Evolutionary conservation across 2,888 invertebrate species (phyloP).

Genomic region (Diogma glabrata): DNA sequence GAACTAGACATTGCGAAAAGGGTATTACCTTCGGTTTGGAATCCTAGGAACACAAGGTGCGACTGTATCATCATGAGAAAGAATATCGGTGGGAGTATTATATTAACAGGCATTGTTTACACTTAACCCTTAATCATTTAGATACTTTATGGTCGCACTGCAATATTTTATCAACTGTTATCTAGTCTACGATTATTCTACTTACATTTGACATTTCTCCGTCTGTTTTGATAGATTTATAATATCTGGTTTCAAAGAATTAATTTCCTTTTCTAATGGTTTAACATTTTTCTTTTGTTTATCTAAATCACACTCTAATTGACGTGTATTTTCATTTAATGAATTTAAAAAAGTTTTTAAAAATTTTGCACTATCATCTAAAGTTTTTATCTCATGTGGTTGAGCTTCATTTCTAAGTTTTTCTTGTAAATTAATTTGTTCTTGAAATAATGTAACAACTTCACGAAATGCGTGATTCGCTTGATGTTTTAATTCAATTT

Average conservation of each 20-base stretch:
- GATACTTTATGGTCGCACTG: no score
- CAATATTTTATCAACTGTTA: no score
- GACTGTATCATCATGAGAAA: no score
- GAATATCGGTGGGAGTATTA: no score
- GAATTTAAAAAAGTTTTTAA: constrained; percentile 58
- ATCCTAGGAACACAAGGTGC: no score
- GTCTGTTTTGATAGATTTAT: constrained; percentile 64
- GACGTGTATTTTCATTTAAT: constrained; percentile 63
- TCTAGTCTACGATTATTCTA: no score
- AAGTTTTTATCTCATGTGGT: constrained; percentile 68
- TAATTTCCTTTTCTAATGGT: constrained; percentile 77
- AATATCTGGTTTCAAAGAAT: constrained; percentile 78
- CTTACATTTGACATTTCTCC: constrained; percentile 72
- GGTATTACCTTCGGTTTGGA: no score
- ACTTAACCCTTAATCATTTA: no score
- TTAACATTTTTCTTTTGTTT: constrained; percentile 55
- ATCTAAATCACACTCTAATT: constrained; percentile 66
- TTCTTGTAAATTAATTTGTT: constrained; percentile 75
- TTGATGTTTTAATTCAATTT: constrained; percentile 71
- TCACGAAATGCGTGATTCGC: constrained; percentile 82
- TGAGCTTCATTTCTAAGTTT: constrained; percentile 66
- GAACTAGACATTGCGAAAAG: no score
- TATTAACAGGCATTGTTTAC: no score
- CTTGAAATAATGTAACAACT: constrained; percentile 78
- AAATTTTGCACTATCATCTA: constrained; percentile 67